Evolutionary conservation across 2,113 vertebrate genomes (phyloP).

Genomic region (Corydoras maculifer): DNA sequence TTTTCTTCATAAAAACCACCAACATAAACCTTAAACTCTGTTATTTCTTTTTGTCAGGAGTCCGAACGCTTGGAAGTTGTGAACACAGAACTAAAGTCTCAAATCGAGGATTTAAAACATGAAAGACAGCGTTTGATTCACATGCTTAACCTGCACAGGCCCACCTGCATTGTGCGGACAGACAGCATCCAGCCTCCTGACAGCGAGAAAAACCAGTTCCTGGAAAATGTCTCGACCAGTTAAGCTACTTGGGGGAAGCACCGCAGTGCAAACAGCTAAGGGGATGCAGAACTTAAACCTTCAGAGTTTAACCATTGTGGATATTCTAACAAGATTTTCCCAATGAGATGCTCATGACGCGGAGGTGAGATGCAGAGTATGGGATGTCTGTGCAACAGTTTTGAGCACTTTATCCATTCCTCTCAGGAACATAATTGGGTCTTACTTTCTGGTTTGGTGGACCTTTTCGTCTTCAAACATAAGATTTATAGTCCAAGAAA

Average conservation of each 20-base stretch:
- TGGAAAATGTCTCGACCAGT: conserved; percentile 79
- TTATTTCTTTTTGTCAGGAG: conserved; percentile 64
- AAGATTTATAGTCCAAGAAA: too few species aligned
- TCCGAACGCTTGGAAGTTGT: conserved; percentile 90
- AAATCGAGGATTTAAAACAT: conserved; percentile 90
- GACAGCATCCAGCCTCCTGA: conserved; percentile 88
- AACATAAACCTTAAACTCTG: too few species aligned
- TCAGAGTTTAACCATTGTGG: neutral
- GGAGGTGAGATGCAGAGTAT: neutral
- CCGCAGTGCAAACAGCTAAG: neutral
- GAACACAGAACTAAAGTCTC: conserved; percentile 88
- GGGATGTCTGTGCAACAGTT: neutral
- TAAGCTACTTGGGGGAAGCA: conserved; percentile 47
- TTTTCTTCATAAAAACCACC: too few species aligned
- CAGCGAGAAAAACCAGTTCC: conserved; percentile 75
- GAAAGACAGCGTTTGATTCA: conserved; percentile 91
- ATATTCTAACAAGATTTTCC: neutral
- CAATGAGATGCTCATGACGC: neutral
- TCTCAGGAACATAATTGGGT: too few species aligned
- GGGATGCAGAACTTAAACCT: neutral
- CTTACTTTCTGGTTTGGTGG: too few species aligned
- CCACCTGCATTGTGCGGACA: conserved; percentile 90
- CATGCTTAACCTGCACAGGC: conserved; percentile 89
- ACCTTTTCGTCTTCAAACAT: too few species aligned
- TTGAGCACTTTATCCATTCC: neutral